These are phyloP conservation scores for Eubasilissa regina DNA, from an alignment of 1,140 invertebrate genomes.

Conservation along the genomic window DNA sequence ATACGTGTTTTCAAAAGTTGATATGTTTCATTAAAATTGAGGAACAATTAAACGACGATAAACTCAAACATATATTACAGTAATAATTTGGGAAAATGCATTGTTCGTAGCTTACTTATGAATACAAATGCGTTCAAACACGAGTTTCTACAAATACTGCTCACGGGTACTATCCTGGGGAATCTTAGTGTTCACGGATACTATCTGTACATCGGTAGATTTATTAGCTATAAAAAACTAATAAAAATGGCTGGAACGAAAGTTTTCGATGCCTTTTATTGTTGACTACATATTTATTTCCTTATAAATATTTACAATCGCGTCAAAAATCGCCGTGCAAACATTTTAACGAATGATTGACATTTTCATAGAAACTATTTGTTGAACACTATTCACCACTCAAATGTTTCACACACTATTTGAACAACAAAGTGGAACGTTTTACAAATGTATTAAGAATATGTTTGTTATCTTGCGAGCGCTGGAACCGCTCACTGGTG, in stretches of 20 bases:
- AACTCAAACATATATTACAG: background rate
- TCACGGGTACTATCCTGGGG: background rate
- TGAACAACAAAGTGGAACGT: background rate
- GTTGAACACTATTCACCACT: constrained; percentile 9
- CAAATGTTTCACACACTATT: background rate
- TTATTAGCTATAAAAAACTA: too few relatives aligned
- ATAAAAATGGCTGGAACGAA: too few relatives aligned
- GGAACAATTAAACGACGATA: constrained; percentile 18
- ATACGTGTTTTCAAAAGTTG: background rate
- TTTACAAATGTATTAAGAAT: constrained; percentile 16
- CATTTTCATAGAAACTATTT: background rate
- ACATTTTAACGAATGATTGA: background rate
- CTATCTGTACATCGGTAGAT: too few relatives aligned
- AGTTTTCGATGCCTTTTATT: constrained; percentile 9
- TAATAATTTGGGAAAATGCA: too few relatives aligned
- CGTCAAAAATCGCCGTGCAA: background rate
- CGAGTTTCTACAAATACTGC: background rate
- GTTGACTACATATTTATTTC: background rate
- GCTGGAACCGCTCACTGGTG: constrained; percentile 35
- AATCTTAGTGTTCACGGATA: background rate
- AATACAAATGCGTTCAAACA: background rate
- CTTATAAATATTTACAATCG: constrained; percentile 12
- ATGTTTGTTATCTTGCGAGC: constrained; percentile 17
- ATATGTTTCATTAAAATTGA: constrained; percentile 33
- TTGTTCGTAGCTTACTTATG: too few relatives aligned